A percentile compares a stretch with the other conserved stretches of the same genome.
Conservation (phyloP, 2,113 vertebrate species). For the Chloropsis hardwickii region DNA sequence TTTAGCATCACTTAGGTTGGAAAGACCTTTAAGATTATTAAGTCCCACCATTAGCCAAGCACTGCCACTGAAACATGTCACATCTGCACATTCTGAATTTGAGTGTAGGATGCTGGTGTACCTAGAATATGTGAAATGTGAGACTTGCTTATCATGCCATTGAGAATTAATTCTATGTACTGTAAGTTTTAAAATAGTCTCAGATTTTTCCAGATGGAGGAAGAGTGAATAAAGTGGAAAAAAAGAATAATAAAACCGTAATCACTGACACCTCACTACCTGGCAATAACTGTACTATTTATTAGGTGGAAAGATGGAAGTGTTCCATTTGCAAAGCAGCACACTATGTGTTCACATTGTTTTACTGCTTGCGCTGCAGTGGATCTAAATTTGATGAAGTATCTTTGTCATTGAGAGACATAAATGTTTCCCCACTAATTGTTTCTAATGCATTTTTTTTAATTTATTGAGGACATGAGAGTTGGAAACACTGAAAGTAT, state of each 20-base stretch:
- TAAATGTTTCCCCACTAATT: not conserved
- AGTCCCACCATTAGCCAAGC: not conserved
- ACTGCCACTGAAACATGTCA: not conserved
- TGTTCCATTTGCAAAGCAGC: not conserved
- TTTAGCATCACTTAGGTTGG: not conserved
- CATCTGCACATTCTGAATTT: not conserved
- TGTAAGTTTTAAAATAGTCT: not conserved
- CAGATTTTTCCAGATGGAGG: not conserved
- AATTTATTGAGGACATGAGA: not conserved
- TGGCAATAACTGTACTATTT: not conserved
- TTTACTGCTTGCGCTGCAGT: not conserved
- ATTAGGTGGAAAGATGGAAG: not conserved
- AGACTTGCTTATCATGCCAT: not conserved
- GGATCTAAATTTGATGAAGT: not conserved
- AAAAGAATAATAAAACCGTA: not conserved
- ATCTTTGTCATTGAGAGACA: not conserved
- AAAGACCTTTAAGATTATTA: not conserved
- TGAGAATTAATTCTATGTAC: not conserved
- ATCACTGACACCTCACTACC: not conserved
- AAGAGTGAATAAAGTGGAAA: not conserved
- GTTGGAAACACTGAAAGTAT: not conserved
- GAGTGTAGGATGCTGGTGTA: not conserved
- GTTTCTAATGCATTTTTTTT: not conserved
- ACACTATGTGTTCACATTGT: not conserved
- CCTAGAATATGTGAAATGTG: not conserved